phyloP scores from a whole-genome alignment of 2,888 invertebrate genomes.

The Cheilosia urbana region DNA sequence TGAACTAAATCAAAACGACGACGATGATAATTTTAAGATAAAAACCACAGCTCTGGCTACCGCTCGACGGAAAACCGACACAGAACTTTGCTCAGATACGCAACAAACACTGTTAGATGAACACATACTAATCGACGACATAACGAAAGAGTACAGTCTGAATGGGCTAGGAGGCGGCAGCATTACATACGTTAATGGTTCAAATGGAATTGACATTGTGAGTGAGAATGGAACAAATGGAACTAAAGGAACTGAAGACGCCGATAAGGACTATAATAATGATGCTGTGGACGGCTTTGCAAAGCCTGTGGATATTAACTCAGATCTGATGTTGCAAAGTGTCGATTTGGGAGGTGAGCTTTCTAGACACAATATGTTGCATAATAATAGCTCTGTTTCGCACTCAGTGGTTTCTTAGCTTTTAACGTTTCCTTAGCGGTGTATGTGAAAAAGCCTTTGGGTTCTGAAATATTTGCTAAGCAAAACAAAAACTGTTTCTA shows the following conservation, averaged over 20 bases:
- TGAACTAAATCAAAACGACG: conserved; percentile 79
- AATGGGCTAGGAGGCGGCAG: conserved; percentile 51
- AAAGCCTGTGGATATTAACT: conserved; percentile 67
- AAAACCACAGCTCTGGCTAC: conserved; percentile 30
- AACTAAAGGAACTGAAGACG: conserved; percentile 6
- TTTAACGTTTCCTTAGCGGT: background rate
- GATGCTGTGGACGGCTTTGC: conserved; percentile 62
- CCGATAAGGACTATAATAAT: background rate
- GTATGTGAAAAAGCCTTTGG: background rate
- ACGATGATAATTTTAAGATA: conserved; percentile 72
- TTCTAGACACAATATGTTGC: background rate
- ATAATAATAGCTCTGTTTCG: too few species aligned
- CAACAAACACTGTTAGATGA: conserved; percentile 56
- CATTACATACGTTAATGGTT: conserved; percentile 13
- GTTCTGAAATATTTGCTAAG: background rate
- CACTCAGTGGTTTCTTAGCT: background rate
- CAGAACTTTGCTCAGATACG: conserved; percentile 40
- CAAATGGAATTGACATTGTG: conserved; percentile 54
- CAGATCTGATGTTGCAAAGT: conserved; percentile 79
- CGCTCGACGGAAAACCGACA: conserved; percentile 53
- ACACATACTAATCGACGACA: conserved; percentile 57
- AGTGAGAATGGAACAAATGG: conserved; percentile 49
- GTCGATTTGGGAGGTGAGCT: conserved; percentile 79
- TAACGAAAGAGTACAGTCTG: conserved; percentile 49
- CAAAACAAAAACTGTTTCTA: conserved; percentile 27